Evolutionary conservation across 2,888 invertebrate species (phyloP), one percentile per base, ranked within the genome.

Genomic region (Catonia carolina): DNA sequence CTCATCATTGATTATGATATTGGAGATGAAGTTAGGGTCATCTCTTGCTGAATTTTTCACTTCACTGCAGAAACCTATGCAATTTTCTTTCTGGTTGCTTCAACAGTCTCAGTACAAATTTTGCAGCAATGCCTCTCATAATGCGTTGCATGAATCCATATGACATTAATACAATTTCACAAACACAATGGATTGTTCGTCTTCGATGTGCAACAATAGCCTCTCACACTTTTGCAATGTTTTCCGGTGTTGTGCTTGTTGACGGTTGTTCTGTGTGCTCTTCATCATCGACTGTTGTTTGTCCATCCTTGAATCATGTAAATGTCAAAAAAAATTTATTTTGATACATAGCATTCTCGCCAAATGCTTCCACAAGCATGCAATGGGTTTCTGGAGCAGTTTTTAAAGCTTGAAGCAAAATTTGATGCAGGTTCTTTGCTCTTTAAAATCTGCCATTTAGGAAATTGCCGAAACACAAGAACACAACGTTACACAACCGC

Each of bases 121-220:
- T 45, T 45, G 45, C 17, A 45, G 45, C 45, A 45, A 20, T 37
- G 37, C 17, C 5, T 15, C 45, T 45, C 45, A 45, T 45, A 12
- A 20, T 45, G 45, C 12, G 45, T 45, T 45, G 17, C 20, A 45
- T 17, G 6, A 17, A 45, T 12, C 17, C 45, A 12, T 45, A 41
- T 14, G 41, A 41, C 10, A 41, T 14, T 33, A 10, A 7, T 41
- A 41, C 41, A 41, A 41, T 41, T 8, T 8, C 41, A 41, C 41
- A 45, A 45, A 45, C 17, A 37, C 17, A 4, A 20, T 45, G 45
- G 45, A 45, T 37, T 37, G 37, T 37, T 37, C 12, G 37, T 37
- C 15, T 37, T 7, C n/a, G 12, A 37, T 37, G 6, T 45, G 45
- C 45, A 45, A 37, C 45, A 45, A 45, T 15, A 45, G 18, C 45